A percentile compares a stretch with the other conserved stretches of the same genome.
phyloP scores from a whole-genome alignment of 2,888 invertebrate species.

The Capitulum mitella region DNA sequence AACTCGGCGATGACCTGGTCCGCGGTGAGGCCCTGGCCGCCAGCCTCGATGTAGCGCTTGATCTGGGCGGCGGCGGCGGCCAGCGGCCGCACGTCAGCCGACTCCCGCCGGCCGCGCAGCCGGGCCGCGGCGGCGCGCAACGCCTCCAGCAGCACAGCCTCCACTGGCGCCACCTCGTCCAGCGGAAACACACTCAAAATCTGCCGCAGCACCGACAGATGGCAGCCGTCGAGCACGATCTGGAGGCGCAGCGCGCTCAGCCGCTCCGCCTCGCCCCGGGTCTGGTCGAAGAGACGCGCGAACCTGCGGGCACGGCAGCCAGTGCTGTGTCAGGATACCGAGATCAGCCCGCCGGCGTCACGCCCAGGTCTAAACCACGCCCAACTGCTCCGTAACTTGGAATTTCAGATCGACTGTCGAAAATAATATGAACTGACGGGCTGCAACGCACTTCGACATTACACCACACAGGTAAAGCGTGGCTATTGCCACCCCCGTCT shows the following conservation, averaged over 20 bases:
- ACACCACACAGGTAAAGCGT: too few relatives aligned
- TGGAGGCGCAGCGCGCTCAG: neutral
- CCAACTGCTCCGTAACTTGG: too few relatives aligned
- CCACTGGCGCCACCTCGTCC: constrained; percentile 14
- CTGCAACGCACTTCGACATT: too few relatives aligned
- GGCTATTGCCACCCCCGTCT: too few relatives aligned
- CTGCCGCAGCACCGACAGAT: neutral
- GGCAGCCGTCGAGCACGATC: constrained; percentile 4
- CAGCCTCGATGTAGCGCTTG: neutral
- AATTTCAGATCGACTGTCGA: too few relatives aligned
- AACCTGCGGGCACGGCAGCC: neutral
- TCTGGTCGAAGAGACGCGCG: constrained; percentile 4
- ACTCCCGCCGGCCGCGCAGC: neutral
- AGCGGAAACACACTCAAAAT: neutral
- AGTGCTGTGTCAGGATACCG: too few relatives aligned
- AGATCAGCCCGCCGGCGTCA: too few relatives aligned
- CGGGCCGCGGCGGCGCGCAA: neutral
- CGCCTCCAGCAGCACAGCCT: neutral
- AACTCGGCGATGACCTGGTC: neutral
- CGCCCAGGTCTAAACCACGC: too few relatives aligned
- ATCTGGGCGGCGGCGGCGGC: neutral
- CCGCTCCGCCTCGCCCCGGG: neutral
- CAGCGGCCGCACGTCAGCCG: neutral
- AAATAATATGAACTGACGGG: too few relatives aligned
- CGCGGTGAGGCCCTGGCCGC: neutral